phyloP scores from a whole-genome alignment of 2,797 vertebrate genomes.

The Ctenopoma kingsleyae region DNA sequence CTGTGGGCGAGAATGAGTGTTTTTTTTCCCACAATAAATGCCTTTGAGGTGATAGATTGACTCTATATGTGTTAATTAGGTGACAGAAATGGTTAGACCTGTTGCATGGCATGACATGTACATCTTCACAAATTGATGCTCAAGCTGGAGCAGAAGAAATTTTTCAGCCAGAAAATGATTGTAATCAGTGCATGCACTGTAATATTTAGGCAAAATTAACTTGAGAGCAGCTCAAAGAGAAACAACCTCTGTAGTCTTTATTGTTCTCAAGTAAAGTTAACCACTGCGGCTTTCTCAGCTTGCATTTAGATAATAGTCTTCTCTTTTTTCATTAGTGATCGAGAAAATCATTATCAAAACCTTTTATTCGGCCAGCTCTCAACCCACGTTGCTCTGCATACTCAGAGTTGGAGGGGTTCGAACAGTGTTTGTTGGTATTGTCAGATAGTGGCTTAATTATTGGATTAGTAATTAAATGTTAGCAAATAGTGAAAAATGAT shows the following conservation, averaged over 20 bases:
- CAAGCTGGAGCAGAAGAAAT: not conserved
- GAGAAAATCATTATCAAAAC: slow-evolving; percentile 12
- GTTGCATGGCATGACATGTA: not conserved
- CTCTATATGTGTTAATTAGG: not conserved
- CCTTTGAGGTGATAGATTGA: slow-evolving; percentile 5
- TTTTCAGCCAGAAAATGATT: not conserved
- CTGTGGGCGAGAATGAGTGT: slow-evolving; percentile 42
- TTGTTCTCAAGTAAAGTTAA: not conserved
- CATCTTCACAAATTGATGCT: not conserved
- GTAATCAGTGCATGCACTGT: not conserved
- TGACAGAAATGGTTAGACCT: not conserved
- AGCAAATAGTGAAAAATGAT: no score
- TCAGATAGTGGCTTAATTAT: no score
- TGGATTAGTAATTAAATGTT: no score
- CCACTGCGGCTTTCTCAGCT: not conserved
- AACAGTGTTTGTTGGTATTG: not conserved
- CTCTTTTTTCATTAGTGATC: slow-evolving; percentile 5
- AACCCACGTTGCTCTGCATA: slow-evolving; percentile 18
- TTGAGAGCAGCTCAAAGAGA: not conserved
- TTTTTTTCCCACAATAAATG: slow-evolving; percentile 40
- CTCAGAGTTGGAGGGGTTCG: slow-evolving; percentile 28
- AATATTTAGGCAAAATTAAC: not conserved
- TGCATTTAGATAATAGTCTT: slow-evolving; percentile 5
- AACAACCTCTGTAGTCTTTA: not conserved
- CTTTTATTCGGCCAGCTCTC: slow-evolving; percentile 31